These are phyloP conservation scores for Atta cephalotes DNA, from an alignment of 1,140 invertebrate genomes.

Conservation along the genomic window DNA sequence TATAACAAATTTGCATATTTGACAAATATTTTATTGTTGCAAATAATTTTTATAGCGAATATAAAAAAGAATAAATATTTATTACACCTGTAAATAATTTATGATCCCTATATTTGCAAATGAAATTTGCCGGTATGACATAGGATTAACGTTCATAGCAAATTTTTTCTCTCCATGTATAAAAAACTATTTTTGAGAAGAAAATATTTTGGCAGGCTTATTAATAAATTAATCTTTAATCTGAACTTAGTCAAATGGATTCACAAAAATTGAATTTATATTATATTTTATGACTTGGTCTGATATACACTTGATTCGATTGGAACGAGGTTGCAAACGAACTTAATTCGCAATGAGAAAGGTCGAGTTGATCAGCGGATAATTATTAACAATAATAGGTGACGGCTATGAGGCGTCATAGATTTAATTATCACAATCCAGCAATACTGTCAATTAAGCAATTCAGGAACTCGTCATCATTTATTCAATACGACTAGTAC, in stretches of 20 bases:
- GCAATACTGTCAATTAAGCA: slow-evolving; percentile 48
- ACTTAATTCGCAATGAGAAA: slow-evolving; percentile 9
- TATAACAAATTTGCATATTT: too few species aligned
- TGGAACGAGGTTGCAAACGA: not conserved
- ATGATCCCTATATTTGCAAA: too few species aligned
- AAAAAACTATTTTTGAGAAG: not conserved
- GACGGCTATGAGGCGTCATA: not conserved
- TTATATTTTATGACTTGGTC: too few species aligned
- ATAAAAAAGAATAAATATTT: too few species aligned
- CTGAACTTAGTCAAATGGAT: not conserved
- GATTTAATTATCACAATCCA: slow-evolving; percentile 50
- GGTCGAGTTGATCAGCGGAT: slow-evolving; percentile 23
- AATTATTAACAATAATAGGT: slow-evolving; percentile 27
- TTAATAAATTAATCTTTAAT: not conserved
- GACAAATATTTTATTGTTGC: too few species aligned
- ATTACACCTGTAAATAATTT: too few species aligned
- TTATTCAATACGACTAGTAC: not conserved
- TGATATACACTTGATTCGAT: not conserved
- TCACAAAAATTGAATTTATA: not conserved
- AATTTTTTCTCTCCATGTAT: too few species aligned
- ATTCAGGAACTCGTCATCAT: slow-evolving; percentile 44
- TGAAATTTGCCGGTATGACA: too few species aligned
- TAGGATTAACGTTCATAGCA: too few species aligned
- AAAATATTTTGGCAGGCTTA: not conserved
- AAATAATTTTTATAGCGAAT: too few species aligned